A percentile compares a stretch with the other conserved stretches of the same genome.
These are phyloP conservation scores for Ormia ochracea DNA, from an alignment of 2,888 invertebrate species.

Conservation along the genomic window DNA sequence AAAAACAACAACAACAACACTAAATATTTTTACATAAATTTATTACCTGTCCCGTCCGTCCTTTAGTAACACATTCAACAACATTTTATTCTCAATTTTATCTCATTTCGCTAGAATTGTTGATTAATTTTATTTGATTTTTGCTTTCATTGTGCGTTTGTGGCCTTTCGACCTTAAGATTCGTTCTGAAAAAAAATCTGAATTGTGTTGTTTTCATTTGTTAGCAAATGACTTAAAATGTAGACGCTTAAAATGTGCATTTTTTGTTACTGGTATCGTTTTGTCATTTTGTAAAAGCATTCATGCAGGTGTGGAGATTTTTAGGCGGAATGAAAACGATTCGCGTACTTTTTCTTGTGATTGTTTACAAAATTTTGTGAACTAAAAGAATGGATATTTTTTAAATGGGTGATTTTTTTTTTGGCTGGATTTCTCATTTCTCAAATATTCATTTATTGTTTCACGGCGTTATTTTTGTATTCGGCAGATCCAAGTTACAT, in stretches of 20 bases:
- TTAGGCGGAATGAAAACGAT: not conserved
- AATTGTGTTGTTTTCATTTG: not conserved
- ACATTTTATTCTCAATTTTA: not conserved
- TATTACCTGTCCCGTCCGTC: not conserved
- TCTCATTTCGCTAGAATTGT: not conserved
- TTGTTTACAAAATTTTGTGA: no score
- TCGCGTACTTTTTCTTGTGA: not conserved
- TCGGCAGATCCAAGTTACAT: no score
- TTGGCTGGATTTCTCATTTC: not conserved
- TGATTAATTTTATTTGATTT: not conserved
- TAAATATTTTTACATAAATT: not conserved
- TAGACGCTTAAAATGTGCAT: not conserved
- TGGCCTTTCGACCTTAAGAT: slow-evolving; percentile 13
- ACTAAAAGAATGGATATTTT: no score
- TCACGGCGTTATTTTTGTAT: no score
- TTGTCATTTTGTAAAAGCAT: not conserved
- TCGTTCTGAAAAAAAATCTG: not conserved
- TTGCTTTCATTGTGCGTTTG: not conserved
- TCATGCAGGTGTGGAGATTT: not conserved
- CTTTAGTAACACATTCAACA: not conserved
- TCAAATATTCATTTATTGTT: no score
- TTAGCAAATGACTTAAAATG: not conserved
- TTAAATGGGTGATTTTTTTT: no score
- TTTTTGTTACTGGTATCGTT: not conserved
- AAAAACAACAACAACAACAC: no score